A percentile compares a stretch with the other conserved stretches of the same genome.
These are phyloP conservation scores for Mustela lutreola DNA, from an alignment of 2,113 vertebrate species.

Conservation along the genomic window DNA sequence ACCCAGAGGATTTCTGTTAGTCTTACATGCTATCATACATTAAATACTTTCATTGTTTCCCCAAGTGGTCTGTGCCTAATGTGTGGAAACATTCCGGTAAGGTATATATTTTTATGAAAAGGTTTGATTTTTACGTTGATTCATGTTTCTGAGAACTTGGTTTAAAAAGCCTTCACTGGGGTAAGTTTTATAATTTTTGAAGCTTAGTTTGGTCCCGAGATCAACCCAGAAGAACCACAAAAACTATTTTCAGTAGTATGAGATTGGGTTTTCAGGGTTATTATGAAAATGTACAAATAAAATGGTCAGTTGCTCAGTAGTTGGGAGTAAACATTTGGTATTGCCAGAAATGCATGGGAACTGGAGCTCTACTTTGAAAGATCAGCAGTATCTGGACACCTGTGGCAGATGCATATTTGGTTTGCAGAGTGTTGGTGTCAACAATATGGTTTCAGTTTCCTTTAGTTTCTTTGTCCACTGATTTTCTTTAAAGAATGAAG, in stretches of 20 bases:
- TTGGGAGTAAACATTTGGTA: background rate
- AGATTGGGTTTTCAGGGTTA: background rate
- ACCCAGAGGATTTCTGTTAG: background rate
- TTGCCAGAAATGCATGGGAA: background rate
- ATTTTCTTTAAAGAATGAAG: background rate
- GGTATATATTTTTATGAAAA: background rate
- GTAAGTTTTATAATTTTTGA: background rate
- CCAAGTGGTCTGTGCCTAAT: background rate
- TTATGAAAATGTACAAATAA: background rate
- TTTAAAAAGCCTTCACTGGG: background rate
- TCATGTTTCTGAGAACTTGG: background rate
- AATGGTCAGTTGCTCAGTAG: background rate
- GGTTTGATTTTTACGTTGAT: background rate
- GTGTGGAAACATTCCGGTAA: background rate
- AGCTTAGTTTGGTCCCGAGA: background rate
- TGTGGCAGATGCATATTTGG: background rate
- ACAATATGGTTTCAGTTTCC: background rate
- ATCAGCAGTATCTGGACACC: background rate
- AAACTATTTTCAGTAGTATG: background rate
- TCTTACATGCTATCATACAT: background rate
- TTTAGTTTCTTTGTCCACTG: background rate
- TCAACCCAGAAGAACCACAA: background rate
- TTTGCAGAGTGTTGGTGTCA: background rate
- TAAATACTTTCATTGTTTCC: background rate
- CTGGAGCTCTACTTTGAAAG: background rate